Evolutionary conservation across 1,140 invertebrate species (phyloP), one percentile per base, ranked within the genome.

Genomic region (Drosophila chauvacae): DNA sequence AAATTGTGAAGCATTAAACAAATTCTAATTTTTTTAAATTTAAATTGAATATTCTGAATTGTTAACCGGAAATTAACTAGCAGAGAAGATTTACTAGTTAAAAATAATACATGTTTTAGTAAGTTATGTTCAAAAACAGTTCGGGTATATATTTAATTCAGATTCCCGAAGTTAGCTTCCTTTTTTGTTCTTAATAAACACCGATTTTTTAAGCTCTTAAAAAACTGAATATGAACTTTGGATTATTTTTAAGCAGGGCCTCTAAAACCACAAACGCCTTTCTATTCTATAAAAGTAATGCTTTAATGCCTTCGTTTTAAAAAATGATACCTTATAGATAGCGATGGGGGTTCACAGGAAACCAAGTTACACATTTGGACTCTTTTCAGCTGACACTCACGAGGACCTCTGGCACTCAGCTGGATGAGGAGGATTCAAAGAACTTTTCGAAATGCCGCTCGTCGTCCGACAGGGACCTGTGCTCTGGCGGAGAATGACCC

Each of bases 281-380:
- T 5, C 4, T 1, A 14, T n/a, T n/a, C 2, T 28, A 50, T 11
- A 50, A 59, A 50, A 33, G 18, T 30, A 7, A 18, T 55, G 14
- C n/a, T 64, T 44, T 44, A 62, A 26, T 62, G n/a, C 11, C 20
- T 33, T 44, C 6, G 6, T 26, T 11, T 28, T 61, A 30, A 18
- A 64, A 65, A 65, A 62, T 35, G 20, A 63, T 35, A 33, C 62
- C 56, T 23, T 42, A 41, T 3, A 7, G n/a, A 28, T 20, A 16
- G 7, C 4, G n/a, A 28, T 16, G 13, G 7, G 6, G 16, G 16
- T 7, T n/a, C 13, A 13, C 7, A 13, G 23, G 5, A 13, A 20
- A 4, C 13, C 7, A 13, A 23, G 23, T 4, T 16, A 37, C 51
- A 35, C 10, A 55, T 16, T 5, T 14, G 2, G 2, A 7, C 30